A percentile compares a stretch with the other conserved stretches of the same genome.
Evolutionary conservation across 2,888 invertebrate genomes (phyloP).

Genomic region (Drosophila flavopinicola): DNA sequence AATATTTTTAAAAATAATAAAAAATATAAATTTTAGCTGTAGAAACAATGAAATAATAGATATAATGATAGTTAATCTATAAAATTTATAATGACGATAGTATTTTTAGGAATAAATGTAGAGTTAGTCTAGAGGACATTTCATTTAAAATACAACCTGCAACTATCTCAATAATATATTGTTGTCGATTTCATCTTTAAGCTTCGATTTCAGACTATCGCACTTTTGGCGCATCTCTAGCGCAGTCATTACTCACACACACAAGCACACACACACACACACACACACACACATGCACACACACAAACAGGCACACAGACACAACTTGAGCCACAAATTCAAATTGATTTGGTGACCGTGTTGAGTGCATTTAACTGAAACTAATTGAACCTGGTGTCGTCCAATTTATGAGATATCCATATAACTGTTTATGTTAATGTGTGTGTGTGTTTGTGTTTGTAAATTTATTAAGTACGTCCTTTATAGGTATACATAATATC

Average conservation of each 20-base stretch:
- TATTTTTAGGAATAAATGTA: too few relatives aligned
- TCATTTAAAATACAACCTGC: too few relatives aligned
- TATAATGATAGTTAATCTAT: too few relatives aligned
- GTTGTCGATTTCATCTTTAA: too few relatives aligned
- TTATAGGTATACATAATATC: not conserved
- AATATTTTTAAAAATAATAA: too few relatives aligned
- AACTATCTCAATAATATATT: too few relatives aligned
- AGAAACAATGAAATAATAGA: not conserved
- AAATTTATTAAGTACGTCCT: constrained; percentile 14
- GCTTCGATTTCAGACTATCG: too few relatives aligned
- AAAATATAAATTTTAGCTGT: too few relatives aligned
- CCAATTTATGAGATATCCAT: constrained; percentile 15
- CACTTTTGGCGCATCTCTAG: constrained; percentile 5
- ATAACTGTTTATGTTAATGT: not conserved
- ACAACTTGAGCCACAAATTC: constrained; percentile 51
- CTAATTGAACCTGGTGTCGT: constrained; percentile 54
- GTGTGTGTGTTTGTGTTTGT: constrained; percentile 1
- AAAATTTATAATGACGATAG: too few relatives aligned
- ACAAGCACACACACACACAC: not conserved
- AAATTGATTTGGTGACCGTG: constrained; percentile 57
- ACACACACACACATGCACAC: not conserved
- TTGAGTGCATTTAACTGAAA: constrained; percentile 59
- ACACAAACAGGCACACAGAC: constrained; percentile 1
- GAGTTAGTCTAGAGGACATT: too few relatives aligned
- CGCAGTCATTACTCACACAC: not conserved